Evolutionary conservation across 2,888 invertebrate genomes (phyloP), one percentile per base, ranked within the genome.

Genomic region (Xanthia icteritia): DNA sequence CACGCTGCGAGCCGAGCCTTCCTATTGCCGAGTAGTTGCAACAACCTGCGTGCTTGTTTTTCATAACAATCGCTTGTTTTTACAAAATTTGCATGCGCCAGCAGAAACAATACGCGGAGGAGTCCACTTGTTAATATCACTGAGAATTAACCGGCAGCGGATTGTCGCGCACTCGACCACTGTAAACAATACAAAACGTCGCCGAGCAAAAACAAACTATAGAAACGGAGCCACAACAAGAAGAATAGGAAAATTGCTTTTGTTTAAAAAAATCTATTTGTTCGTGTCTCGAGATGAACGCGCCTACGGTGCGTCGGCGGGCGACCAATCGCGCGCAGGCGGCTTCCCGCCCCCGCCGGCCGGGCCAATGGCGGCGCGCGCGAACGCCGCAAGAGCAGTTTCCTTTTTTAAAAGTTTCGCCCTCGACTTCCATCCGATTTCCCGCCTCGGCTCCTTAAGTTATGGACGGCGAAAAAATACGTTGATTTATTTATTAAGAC

Each of bases 241-340:
- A 96, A 96, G 95, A 96, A 96, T 96, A 96, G 96, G 96, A 96
- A 96, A 96, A 96, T 96, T 96, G 94, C 95, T 96, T 96, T 96
- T 95, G 95, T 96, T 95, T 95, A 95, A 96, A 96, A 96, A 96
- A 96, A 96, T 95, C 95, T 96, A 96, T 96, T 96, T 95, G 96
- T 95, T 95, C 93, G 93, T 92, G 93, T 94, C 93, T 94, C 93
- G 94, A 95, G 96, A 95, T 94, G 96, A 94, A 92, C 94, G 95
- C 95, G 95, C 94, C 94, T 94, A 94, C 93, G 91, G 91, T 93
- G 95, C 94, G 94, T 92, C 90, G 89, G 92, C 90, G 89, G 89
- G 90, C 91, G 91, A 89, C 96, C 96, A 96, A 96, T 96, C 90
- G 92, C 92, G 92, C 88, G 92, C 92, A 89, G 89, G 91, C 90